Conservation (phyloP, 2,113 vertebrate genomes). For the Dascyllus trimaculatus region DNA sequence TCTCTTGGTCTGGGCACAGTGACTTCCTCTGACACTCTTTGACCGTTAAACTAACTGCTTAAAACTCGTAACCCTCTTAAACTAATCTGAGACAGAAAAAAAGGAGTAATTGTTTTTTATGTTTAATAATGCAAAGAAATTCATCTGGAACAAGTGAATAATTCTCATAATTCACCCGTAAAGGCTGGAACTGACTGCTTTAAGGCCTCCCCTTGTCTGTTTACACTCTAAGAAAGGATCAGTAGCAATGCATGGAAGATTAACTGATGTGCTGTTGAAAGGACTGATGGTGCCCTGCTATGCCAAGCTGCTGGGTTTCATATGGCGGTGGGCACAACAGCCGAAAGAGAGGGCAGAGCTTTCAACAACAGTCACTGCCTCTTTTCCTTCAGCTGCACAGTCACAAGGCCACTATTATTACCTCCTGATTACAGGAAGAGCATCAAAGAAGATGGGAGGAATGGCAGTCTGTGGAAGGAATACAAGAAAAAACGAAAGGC, state of each 20-base stretch:
- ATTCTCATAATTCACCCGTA: too few species aligned
- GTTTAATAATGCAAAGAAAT: too few species aligned
- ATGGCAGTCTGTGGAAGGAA: too few species aligned
- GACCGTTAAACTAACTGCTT: too few species aligned
- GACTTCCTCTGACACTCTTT: too few species aligned
- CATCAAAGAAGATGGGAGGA: too few species aligned
- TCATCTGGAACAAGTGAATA: too few species aligned
- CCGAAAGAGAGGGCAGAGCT: not conserved
- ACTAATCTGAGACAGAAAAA: too few species aligned
- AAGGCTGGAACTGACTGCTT: not conserved
- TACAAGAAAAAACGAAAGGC: too few species aligned
- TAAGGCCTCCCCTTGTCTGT: not conserved
- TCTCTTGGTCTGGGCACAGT: too few species aligned
- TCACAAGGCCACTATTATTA: constrained; percentile 32
- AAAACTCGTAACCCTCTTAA: too few species aligned
- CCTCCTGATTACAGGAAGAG: constrained; percentile 15
- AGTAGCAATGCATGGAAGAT: not conserved
- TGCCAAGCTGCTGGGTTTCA: not conserved
- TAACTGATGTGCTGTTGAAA: not conserved
- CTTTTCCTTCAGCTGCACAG: not conserved
- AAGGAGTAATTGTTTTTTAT: too few species aligned
- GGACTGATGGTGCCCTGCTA: not conserved
- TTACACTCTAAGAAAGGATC: not conserved
- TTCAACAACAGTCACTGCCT: not conserved
- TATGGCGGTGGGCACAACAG: not conserved